Percentiles rank a stretch among this genome's conserved stretches.
These are phyloP conservation scores for Euphonia xanthogaster DNA, from an alignment of 2,797 vertebrate species.

Conservation along the genomic window DNA sequence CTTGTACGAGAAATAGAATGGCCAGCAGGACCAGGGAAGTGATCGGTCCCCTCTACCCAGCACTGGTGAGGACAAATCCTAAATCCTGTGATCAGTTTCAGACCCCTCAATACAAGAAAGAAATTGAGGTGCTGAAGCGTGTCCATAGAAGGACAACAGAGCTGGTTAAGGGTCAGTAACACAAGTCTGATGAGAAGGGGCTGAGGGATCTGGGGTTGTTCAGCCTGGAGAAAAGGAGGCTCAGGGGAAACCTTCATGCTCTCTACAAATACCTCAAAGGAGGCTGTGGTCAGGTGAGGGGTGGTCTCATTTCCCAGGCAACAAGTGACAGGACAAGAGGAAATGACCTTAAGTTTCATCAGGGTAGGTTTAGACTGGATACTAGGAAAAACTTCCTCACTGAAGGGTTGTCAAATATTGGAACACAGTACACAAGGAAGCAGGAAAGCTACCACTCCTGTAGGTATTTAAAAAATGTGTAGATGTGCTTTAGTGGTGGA, in stretches of 20 bases:
- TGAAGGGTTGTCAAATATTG: background rate
- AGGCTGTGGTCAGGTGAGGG: background rate
- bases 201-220: background rate
- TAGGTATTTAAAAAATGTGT: background rate
- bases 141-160: fast-evolving
- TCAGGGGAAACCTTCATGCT: background rate
- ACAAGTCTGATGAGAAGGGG: background rate
- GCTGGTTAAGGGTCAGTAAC: background rate
- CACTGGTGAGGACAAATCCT: too few relatives aligned
- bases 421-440: background rate
- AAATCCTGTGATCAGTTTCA: background rate
- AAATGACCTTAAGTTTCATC: background rate
- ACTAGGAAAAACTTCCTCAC: background rate
- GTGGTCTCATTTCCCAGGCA: background rate
- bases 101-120: background rate
- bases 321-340: background rate
- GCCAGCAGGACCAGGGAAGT: background rate
- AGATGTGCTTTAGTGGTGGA: background rate
- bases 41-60: fast-evolving
- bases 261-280: background rate
- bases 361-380: background rate
- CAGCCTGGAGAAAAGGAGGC: background rate
- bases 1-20: background rate
- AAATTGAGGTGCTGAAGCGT: fast-evolving
- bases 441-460: background rate